These are phyloP conservation scores for Odontocolon sp. DNA, from an alignment of 2,888 invertebrate genomes.

Conservation along the genomic window DNA sequence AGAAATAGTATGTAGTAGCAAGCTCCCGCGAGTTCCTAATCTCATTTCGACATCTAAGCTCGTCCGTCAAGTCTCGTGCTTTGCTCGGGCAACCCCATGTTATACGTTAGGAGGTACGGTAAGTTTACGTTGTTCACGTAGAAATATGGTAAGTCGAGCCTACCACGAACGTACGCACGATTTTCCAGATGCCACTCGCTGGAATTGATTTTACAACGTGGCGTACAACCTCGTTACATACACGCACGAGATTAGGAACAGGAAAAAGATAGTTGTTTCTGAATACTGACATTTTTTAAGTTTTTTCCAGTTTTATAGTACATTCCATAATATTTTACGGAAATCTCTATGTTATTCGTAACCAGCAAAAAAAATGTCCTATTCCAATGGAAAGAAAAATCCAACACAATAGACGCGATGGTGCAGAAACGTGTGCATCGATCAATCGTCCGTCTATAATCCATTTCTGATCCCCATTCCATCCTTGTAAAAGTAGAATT, in stretches of 20 bases:
- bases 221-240: constrained; percentile 28
- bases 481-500: constrained; percentile 27
- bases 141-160: too few relatives aligned
- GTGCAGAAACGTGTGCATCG: constrained; percentile 41
- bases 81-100: neutral
- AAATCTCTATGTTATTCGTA: too few relatives aligned
- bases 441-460: constrained; percentile 57
- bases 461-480: constrained; percentile 53
- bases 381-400: neutral
- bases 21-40: constrained; percentile 66
- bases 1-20: constrained; percentile 26
- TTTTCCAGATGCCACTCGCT: constrained; percentile 67
- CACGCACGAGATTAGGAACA: constrained; percentile 10
- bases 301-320: too few relatives aligned
- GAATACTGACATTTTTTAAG: too few relatives aligned
- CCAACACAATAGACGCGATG: constrained; percentile 46
- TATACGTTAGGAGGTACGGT: too few relatives aligned
- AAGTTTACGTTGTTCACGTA: too few relatives aligned
- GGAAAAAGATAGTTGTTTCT: constrained; percentile 13
- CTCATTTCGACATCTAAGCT: constrained; percentile 68
- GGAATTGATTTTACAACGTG: neutral
- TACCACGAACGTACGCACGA: constrained; percentile 46
- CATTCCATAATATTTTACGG: too few relatives aligned
- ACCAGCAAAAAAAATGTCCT: constrained; percentile 20
- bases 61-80: constrained; percentile 56